Base-by-base conservation (phyloP, 1,140 invertebrate genomes). In the Drosophila bifasciata region DNA sequence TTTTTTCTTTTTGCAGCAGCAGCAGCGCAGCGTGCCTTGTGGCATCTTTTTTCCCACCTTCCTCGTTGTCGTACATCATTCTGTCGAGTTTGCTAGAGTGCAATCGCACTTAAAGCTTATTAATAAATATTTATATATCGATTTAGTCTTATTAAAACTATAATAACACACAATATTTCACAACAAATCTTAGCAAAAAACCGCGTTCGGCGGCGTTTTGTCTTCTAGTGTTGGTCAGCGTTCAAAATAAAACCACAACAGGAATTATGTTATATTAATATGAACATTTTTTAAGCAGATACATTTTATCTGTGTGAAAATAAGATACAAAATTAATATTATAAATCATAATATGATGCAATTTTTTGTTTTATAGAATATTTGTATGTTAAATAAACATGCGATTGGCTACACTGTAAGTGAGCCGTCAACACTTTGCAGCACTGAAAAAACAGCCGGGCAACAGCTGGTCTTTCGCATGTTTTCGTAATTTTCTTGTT, bases 51-150 rank as follows among this genome's bases (percentile, higher is more conserved):
- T 25, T 21, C 52, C 55, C 78, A 91, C 90, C 90, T 66, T 91
- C 90, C 40, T 91, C 90, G 53, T 91, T 91, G 57, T 91, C 90
- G 72, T 91, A 91, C 90, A 91, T 89, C 68, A 80, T 90, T 1
- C 59, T 86, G 56, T 1, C n/a, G 19, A n/a, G 36, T 45, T 60
- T 19, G 44, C 23, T 15, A 23, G 48, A 56, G 46, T 72, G 83
- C 72, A 21, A 1, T 15, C 25, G 69, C 79, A 84, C 74, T 70
- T 32, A 0, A 40, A 19, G 32, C 17, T 23, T 19, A 6, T 6
- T 17, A 39, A 7, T 25, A 36, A 59, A 48, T 11, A 48, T 16
- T n/a, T 28, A 45, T 41, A 44, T 2, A 1, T 21, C 13, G n/a
- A 3, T 43, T 43, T 48, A 36, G 13, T 19, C 5, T 6, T 21